These are phyloP conservation scores for Tachystola acroxantha DNA, from an alignment of 2,888 invertebrate genomes.

Conservation along the genomic window DNA sequence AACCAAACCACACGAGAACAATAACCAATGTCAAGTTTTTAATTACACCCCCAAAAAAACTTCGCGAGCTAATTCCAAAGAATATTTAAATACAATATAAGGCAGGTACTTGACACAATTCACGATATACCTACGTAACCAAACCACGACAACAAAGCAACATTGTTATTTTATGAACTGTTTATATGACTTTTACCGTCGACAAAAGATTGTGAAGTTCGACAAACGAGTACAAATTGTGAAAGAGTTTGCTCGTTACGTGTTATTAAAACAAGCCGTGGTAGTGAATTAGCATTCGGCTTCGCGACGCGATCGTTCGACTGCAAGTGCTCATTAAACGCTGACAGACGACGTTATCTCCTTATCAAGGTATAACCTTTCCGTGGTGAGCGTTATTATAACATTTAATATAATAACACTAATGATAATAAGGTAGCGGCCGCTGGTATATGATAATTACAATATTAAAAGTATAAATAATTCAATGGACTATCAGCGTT, in stretches of 20 bases:
- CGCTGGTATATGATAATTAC: constrained; percentile 69
- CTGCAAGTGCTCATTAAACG: constrained; percentile 50
- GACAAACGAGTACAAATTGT: constrained; percentile 67
- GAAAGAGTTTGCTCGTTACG: constrained; percentile 46
- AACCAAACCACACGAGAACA: too few species aligned
- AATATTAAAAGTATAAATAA: constrained; percentile 76
- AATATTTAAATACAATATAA: too few species aligned
- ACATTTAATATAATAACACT: constrained; percentile 72
- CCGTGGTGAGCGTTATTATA: constrained; percentile 62
- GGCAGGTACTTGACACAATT: not conserved
- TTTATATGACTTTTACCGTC: constrained; percentile 32
- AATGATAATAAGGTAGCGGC: constrained; percentile 68
- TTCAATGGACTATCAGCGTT: constrained; percentile 69
- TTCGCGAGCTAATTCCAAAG: too few species aligned
- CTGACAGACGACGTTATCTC: constrained; percentile 57
- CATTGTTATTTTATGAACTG: constrained; percentile 13
- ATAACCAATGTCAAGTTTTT: too few species aligned
- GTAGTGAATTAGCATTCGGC: constrained; percentile 47
- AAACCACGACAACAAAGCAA: not conserved
- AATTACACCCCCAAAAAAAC: too few species aligned
- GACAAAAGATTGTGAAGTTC: constrained; percentile 39
- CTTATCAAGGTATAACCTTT: constrained; percentile 67
- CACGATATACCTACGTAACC: constrained; percentile 2
- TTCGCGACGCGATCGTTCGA: constrained; percentile 27
- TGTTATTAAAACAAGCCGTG: constrained; percentile 46